A percentile compares a stretch with the other conserved stretches of the same genome.
These are phyloP conservation scores for Opisthocomus hoazin DNA, from an alignment of 2,113 vertebrate species.

Conservation along the genomic window DNA sequence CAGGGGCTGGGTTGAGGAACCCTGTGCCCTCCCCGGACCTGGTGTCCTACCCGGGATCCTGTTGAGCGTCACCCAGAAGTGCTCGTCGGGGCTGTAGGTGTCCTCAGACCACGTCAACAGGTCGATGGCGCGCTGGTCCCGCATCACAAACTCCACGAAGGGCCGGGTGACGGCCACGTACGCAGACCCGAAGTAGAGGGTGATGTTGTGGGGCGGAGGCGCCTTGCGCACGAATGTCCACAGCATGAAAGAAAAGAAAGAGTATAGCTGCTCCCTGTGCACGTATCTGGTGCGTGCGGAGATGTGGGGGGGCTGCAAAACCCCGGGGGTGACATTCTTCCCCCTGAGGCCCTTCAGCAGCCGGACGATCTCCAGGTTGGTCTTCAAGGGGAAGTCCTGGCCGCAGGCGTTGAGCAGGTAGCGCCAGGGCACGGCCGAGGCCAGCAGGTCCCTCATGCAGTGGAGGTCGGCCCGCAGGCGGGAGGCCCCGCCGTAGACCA, in stretches of 20 bases:
- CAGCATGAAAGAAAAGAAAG: too few species aligned
- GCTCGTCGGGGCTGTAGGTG: constrained; percentile 69
- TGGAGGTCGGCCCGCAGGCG: constrained; percentile 54
- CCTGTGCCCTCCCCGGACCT: neutral
- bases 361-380: constrained; percentile 59
- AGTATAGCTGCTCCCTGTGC: constrained; percentile 25
- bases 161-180: constrained; percentile 58
- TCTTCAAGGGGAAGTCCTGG: constrained; percentile 70
- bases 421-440: neutral
- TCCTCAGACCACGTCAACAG: constrained; percentile 68
- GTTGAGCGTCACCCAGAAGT: constrained; percentile 71
- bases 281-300: constrained; percentile 29
- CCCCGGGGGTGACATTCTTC: constrained; percentile 56
- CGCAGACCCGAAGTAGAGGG: constrained; percentile 64
- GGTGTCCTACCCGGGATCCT: constrained; percentile 54
- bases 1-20: too few species aligned
- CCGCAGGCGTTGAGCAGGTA: constrained; percentile 60
- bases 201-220: constrained; percentile 52
- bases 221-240: too few species aligned
- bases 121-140: constrained; percentile 34
- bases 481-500: constrained; percentile 53
- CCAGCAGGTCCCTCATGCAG: constrained; percentile 51
- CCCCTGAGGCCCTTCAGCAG: constrained; percentile 38
- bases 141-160: constrained; percentile 53
- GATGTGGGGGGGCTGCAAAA: constrained; percentile 36